A percentile compares a stretch with the other conserved stretches of the same genome.
phyloP scores from a whole-genome alignment of 2,113 vertebrate species.

The Platichthys stellatus region DNA sequence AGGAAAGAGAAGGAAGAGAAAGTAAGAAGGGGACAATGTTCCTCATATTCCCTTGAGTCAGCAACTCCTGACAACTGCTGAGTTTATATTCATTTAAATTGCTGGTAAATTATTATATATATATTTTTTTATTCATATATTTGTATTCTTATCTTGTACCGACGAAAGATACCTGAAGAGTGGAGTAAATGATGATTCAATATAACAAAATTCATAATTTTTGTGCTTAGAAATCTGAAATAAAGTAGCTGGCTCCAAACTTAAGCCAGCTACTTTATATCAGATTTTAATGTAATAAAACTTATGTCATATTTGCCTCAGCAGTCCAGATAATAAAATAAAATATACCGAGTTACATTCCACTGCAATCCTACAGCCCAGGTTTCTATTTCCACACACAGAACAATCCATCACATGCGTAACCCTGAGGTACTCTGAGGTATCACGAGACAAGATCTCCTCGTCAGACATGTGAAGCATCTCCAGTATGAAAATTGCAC shows the following conservation, averaged over 20 bases:
- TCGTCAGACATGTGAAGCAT: conserved; percentile 39
- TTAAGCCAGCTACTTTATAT: too few species aligned
- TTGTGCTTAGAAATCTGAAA: too few species aligned
- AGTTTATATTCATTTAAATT: not conserved
- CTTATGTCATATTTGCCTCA: too few species aligned
- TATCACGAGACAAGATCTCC: conserved; percentile 2
- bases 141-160: not conserved
- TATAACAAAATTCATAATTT: too few species aligned
- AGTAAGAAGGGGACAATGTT: conserved; percentile 24
- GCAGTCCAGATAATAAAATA: too few species aligned
- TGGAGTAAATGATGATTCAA: too few species aligned
- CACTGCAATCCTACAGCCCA: not conserved
- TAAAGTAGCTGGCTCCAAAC: too few species aligned
- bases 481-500: conserved; percentile 30
- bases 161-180: not conserved
- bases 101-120: not conserved
- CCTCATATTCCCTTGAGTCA: conserved; percentile 34
- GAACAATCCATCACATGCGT: not conserved
- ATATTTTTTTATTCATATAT: not conserved
- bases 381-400: not conserved
- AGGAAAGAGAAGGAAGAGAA: conserved; percentile 12
- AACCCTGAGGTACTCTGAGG: not conserved
- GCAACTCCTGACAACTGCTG: conserved; percentile 1
- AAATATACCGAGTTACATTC: not conserved
- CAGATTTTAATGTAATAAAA: too few species aligned